Percentiles rank a stretch among this genome's conserved stretches.
These are phyloP conservation scores for Hapalemur alaotrensis DNA, from an alignment of 2,797 vertebrate genomes.

Conservation along the genomic window DNA sequence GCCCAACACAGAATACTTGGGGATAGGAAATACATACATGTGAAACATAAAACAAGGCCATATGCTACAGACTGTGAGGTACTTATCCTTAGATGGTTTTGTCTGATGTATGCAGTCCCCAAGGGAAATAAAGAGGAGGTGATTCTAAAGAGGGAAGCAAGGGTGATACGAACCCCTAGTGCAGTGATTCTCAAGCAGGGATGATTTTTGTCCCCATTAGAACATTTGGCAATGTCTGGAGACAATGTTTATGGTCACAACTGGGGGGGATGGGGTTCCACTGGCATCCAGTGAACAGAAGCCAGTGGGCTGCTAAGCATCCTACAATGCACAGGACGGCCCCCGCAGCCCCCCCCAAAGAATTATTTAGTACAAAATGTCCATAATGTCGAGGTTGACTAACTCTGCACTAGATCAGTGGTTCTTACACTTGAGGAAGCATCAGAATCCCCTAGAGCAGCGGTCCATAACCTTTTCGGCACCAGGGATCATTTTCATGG, in stretches of 20 bases:
- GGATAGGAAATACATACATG: neutral
- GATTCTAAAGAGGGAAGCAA: neutral
- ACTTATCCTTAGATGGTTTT: neutral
- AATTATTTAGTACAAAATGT: neutral
- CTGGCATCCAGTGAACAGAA: neutral
- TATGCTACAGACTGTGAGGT: neutral
- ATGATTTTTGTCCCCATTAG: neutral
- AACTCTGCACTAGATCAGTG: neutral
- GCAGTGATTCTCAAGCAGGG: neutral
- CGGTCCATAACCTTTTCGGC: too few relatives aligned
- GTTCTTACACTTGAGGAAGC: neutral
- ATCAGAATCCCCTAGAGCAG: neutral
- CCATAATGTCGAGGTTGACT: neutral
- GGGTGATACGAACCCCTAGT: neutral
- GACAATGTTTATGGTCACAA: neutral
- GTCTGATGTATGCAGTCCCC: neutral
- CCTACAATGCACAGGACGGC: neutral
- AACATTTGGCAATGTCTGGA: neutral
- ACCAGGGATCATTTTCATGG: too few relatives aligned
- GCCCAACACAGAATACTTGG: neutral
- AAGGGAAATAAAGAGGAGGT: neutral
- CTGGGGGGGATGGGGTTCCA: neutral
- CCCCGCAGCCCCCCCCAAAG: neutral
- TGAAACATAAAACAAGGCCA: neutral
- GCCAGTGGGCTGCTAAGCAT: neutral